A percentile compares a stretch with the other conserved stretches of the same genome.
phyloP scores from a whole-genome alignment of 2,797 vertebrate species.

The Malacoraja senta region DNA sequence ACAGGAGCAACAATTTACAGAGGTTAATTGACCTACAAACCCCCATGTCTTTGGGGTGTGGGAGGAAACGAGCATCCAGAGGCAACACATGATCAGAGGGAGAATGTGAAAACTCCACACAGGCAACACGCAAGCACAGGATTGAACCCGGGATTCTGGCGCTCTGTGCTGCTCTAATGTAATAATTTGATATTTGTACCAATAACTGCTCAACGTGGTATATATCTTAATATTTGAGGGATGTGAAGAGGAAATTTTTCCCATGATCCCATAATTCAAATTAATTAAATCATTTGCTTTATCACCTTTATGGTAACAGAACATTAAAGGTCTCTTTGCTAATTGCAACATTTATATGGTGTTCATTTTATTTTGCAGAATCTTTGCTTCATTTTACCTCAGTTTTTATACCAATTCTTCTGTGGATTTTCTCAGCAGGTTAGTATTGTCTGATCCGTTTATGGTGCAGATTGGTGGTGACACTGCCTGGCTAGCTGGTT shows the following conservation, averaged over 20 bases:
- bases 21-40: no score
- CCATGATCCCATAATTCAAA: background rate
- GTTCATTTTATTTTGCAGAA: slow-evolving; percentile 64
- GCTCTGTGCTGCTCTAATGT: no score
- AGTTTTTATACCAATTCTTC: slow-evolving; percentile 99
- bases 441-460: slow-evolving; percentile 47
- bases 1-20: no score
- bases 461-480: background rate
- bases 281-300: background rate
- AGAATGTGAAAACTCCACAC: no score
- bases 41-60: no score
- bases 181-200: background rate
- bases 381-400: slow-evolving; percentile 97
- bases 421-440: slow-evolving; percentile 98
- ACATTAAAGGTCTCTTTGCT: background rate
- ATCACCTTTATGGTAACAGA: background rate
- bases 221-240: background rate
- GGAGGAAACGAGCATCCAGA: no score
- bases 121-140: no score
- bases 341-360: background rate
- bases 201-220: background rate
- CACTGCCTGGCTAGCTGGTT: background rate
- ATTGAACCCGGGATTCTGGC: no score
- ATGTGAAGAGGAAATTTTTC: background rate
- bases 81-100: no score